Percentiles rank a stretch among this genome's conserved stretches.
These are phyloP conservation scores for Corvus cornix DNA, from an alignment of 2,113 vertebrate genomes.

Conservation along the genomic window DNA sequence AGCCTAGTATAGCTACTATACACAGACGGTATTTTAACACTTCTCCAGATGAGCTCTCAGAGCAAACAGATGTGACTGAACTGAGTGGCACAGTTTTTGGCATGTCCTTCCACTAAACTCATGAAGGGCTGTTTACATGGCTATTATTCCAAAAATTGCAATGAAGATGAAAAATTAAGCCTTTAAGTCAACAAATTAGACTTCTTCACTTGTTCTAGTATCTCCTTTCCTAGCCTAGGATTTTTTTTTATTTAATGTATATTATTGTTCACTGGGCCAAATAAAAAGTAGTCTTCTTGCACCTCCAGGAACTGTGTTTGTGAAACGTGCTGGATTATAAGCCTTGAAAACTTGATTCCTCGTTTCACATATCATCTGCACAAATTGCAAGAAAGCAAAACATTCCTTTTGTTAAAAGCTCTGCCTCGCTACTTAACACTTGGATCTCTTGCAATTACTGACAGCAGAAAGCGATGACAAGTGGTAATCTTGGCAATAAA, in stretches of 20 bases:
- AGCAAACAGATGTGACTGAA: neutral
- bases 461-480: neutral
- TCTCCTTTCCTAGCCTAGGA: neutral
- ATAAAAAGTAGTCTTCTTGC: neutral
- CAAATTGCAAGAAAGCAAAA: neutral
- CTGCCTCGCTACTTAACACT: neutral
- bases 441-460: neutral
- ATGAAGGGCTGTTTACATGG: neutral
- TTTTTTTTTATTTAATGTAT: neutral
- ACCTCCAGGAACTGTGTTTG: neutral
- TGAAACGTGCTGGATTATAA: neutral
- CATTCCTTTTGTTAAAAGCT: neutral
- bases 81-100: neutral
- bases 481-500: neutral
- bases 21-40: neutral
- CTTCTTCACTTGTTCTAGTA: neutral
- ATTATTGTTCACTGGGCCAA: neutral
- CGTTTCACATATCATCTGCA: rapidly evolving
- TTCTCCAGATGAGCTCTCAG: neutral
- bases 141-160: neutral
- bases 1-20: neutral
- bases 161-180: neutral
- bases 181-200: neutral
- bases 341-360: neutral
- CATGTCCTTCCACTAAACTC: neutral